A percentile compares a stretch with the other conserved stretches of the same genome.
Evolutionary conservation across 2,797 vertebrate genomes (phyloP).

Genomic region (Ctenochaetus hawaiiensis): DNA sequence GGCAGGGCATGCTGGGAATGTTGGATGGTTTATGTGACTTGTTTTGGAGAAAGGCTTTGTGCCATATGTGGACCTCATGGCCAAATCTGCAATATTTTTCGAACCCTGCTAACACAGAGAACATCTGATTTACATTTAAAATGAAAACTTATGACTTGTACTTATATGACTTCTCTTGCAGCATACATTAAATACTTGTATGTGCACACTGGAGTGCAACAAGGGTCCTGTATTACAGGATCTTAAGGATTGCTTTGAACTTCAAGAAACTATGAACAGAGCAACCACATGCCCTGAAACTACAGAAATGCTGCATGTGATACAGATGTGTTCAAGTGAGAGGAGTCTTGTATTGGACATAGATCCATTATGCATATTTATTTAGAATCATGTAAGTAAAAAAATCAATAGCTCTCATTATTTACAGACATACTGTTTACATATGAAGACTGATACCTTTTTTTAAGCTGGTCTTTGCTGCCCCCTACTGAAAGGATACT

Average conservation of each 20-base stretch:
- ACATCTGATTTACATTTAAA: conserved; percentile 60
- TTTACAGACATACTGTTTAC: conserved; percentile 47
- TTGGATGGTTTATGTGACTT: conserved; percentile 51
- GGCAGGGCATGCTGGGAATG: conserved; percentile 53
- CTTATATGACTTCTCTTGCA: conserved; percentile 34
- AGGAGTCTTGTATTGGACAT: conserved; percentile 21
- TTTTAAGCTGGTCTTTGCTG: conserved; percentile 66
- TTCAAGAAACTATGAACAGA: conserved; percentile 46
- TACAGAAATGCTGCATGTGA: conserved; percentile 32
- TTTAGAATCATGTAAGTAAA: conserved; percentile 49
- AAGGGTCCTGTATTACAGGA: conserved; percentile 44
- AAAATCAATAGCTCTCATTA: conserved; percentile 30
- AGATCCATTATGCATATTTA: conserved; percentile 63
- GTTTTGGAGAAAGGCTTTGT: conserved; percentile 53
- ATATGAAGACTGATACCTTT: conserved; percentile 40
- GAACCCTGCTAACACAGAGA: conserved; percentile 28
- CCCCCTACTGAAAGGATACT: conserved; percentile 65
- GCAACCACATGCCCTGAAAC: conserved; percentile 39
- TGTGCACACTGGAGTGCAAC: conserved; percentile 25
- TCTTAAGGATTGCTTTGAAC: conserved; percentile 48
- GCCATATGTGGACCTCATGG: conserved; percentile 58
- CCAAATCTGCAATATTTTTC: conserved; percentile 12
- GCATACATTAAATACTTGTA: conserved; percentile 29
- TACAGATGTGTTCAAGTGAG: conserved; percentile 37
- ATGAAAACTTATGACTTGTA: conserved; percentile 36